Percentiles rank a stretch among this genome's conserved stretches.
Evolutionary conservation across 37 sponge, comb jelly and placozoan genomes (phyloP).

Genomic region (Ephydatia muelleri): DNA sequence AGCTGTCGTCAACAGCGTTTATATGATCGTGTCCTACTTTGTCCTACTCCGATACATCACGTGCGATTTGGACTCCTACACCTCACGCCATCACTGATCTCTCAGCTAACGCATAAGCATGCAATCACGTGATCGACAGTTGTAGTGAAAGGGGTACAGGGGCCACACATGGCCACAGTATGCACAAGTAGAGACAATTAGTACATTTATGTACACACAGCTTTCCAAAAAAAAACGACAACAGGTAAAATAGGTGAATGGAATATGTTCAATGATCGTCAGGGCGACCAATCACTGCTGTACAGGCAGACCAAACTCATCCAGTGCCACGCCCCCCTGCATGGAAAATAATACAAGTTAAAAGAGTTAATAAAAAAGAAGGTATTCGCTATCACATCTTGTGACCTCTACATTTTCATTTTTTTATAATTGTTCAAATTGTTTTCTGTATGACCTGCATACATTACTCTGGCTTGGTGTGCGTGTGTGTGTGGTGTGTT

Average conservation of each 20-base stretch:
- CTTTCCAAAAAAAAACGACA: slow-evolving; percentile 2
- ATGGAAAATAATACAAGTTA: slow-evolving; percentile 6
- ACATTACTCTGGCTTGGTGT: too few species aligned
- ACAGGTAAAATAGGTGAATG: background rate
- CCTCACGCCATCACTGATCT: too few species aligned
- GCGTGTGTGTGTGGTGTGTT: too few species aligned
- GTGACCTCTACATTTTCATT: too few species aligned
- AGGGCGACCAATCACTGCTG: slow-evolving; percentile 3
- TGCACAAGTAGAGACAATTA: background rate
- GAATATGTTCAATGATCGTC: background rate
- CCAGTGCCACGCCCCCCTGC: slow-evolving; percentile 84
- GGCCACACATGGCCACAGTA: background rate
- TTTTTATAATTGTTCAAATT: too few species aligned
- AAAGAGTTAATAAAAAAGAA: background rate
- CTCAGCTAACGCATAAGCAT: too few species aligned
- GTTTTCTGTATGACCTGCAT: too few species aligned
- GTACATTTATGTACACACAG: background rate
- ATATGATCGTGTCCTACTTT: too few species aligned
- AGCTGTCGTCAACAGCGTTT: too few species aligned
- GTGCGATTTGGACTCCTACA: too few species aligned
- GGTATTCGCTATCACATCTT: background rate
- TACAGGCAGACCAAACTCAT: slow-evolving; percentile 94
- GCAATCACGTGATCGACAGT: too few species aligned
- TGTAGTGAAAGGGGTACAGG: background rate
- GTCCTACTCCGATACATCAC: too few species aligned